Conservation (phyloP, 1,140 invertebrate species). For the Hylyphantes graminicola region DNA sequence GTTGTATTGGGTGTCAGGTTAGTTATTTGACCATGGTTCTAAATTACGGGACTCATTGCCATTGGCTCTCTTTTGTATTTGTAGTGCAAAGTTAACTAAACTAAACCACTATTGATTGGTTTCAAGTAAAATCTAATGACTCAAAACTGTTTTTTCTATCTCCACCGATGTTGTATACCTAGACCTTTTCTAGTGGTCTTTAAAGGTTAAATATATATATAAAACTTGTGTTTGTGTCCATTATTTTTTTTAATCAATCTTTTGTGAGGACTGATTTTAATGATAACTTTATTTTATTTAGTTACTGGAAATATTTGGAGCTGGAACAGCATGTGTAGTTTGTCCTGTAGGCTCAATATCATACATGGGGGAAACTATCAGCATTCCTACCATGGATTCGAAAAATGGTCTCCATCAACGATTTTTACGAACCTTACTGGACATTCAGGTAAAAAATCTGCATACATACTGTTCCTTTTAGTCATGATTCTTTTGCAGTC, state of each 20-base stretch:
- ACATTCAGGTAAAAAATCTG: slow-evolving; percentile 57
- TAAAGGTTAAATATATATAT: too few relatives aligned
- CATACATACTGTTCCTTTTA: background rate
- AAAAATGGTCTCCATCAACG: slow-evolving; percentile 22
- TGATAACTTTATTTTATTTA: background rate
- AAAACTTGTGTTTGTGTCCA: background rate
- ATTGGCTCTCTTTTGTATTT: too few relatives aligned
- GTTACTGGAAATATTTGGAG: slow-evolving; percentile 88
- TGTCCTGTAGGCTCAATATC: slow-evolving; percentile 87
- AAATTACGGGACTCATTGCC: too few relatives aligned
- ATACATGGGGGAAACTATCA: slow-evolving; percentile 73
- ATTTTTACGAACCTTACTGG: slow-evolving; percentile 50
- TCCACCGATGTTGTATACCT: too few relatives aligned
- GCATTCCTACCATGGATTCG: slow-evolving; percentile 57
- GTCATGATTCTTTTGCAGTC: background rate
- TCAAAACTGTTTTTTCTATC: too few relatives aligned
- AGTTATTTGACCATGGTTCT: too few relatives aligned
- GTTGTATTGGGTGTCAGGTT: too few relatives aligned
- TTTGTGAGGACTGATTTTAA: background rate
- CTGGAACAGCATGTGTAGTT: slow-evolving; percentile 93
- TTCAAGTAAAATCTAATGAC: too few relatives aligned
- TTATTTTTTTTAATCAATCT: background rate
- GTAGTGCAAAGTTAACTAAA: too few relatives aligned
- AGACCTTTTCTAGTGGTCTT: too few relatives aligned
- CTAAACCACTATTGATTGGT: too few relatives aligned